Evolutionary conservation across 2,797 vertebrate species (phyloP), one percentile per base, ranked within the genome.

Genomic region (Schizopygopsis pylzovi): DNA sequence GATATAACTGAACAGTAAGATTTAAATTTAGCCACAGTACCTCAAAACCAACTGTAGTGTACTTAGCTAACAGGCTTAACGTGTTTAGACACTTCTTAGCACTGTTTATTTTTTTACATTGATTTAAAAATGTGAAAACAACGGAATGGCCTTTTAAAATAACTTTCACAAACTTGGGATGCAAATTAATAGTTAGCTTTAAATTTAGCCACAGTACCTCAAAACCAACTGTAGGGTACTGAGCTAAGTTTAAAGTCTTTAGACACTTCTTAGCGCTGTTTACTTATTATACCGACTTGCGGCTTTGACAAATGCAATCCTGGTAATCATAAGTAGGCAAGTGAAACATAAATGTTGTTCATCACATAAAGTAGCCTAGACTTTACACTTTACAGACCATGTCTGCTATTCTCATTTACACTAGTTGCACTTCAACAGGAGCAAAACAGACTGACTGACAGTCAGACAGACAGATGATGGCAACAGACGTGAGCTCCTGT

Each of bases 281-380:
- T 86, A 86, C 81, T 80, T 79, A 82, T 85, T 88, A 82, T 86
- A 79, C 54, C 67, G 81, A 88, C 49, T 80, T 71, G 83, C 25
- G 84, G 84, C 85, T 89, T 94, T 91, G 90, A 94, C 93, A 91
- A 88, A 85, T 81, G 47, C 78, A 81, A 85, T 90, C 63, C 81
- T 90, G 87, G 88, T 91, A 90, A 91, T 90, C 91, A 82, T 89
- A 90, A 87, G 90, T 90, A 90, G 93, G 90, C 83, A 91, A 92
- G 89, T 91, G 92, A 90, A 92, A 94, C 92, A 92, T 92, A 93
- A 94, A 95, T 92, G 92, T 94, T 95, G 92, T 94, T 92, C 91
- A 85, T 94, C 88, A 90, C 71, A 83, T 90, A 91, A 91, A 91
- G 87, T 87, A 86, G 77, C 54, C 77, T 54, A 56, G 88, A 90